Evolutionary conservation across 2,113 vertebrate species (phyloP).

Genomic region (Balaeniceps rex): DNA sequence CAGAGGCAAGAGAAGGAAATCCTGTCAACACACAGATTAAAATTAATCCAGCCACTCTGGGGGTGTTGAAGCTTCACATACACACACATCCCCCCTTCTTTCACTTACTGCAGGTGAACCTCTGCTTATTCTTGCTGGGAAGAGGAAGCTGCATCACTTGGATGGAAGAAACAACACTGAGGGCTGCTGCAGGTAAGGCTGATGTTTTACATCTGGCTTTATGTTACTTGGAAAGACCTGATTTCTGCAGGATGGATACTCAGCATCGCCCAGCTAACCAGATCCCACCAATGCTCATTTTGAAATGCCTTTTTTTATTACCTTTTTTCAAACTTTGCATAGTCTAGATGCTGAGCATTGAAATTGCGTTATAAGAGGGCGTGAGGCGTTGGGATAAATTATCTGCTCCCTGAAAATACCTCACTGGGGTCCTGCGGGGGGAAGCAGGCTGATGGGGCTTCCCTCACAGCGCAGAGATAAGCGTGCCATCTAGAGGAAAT

Average conservation of each 20-base stretch:
- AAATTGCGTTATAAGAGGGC: background rate
- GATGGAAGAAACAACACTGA: background rate
- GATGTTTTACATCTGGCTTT: background rate
- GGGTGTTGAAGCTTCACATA: background rate
- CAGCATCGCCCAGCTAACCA: background rate
- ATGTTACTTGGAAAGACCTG: background rate
- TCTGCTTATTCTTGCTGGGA: background rate
- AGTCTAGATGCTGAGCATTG: background rate
- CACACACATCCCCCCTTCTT: background rate
- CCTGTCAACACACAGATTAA: background rate
- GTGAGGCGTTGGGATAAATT: background rate
- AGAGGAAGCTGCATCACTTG: background rate
- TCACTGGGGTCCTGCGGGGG: fast-evolving
- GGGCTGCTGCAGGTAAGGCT: background rate
- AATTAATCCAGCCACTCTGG: background rate
- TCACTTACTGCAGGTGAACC: background rate
- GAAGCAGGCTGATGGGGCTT: background rate
- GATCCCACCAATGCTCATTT: background rate
- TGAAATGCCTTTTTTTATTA: background rate
- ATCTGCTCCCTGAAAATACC: background rate
- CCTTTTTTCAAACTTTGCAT: background rate
- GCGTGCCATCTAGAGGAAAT: conserved; percentile 67
- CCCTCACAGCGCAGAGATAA: conserved; percentile 38
- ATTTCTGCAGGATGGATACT: background rate
- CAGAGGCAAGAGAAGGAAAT: background rate